Percentiles rank a stretch among this genome's conserved stretches.
Conservation (phyloP, 1,140 invertebrate genomes). For the Nephotettix cincticeps region DNA sequence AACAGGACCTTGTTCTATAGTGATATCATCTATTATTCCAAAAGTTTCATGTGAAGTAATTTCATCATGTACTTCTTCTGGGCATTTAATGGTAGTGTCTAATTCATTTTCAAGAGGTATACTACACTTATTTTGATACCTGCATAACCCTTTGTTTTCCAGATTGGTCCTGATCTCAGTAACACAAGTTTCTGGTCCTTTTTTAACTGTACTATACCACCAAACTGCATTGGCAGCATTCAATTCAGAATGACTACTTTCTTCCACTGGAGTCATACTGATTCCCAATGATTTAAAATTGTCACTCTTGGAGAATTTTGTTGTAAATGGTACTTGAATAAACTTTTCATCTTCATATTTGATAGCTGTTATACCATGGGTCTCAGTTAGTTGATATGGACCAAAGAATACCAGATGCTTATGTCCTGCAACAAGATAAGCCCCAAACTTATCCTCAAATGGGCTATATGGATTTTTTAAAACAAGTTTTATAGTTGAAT, state of each 20-base stretch:
- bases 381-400: not conserved
- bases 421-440: not conserved
- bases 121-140: too few species aligned
- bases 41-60: too few species aligned
- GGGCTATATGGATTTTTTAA: not conserved
- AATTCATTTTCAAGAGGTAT: too few species aligned
- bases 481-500: not conserved
- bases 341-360: not conserved
- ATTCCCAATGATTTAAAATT: not conserved
- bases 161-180: too few species aligned
- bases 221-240: constrained; percentile 1
- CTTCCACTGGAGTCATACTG: not conserved
- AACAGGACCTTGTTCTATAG: too few species aligned
- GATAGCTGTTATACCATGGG: not conserved
- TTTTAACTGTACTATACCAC: not conserved
- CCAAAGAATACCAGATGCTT: not conserved
- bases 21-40: too few species aligned
- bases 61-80: too few species aligned
- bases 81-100: too few species aligned
- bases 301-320: not conserved
- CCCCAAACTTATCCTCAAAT: not conserved
- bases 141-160: too few species aligned
- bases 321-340: not conserved
- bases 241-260: not conserved
- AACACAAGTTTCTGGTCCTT: not conserved